phyloP scores from a whole-genome alignment of 1,140 invertebrate genomes.

The Pogonognathellus flavescens region DNA sequence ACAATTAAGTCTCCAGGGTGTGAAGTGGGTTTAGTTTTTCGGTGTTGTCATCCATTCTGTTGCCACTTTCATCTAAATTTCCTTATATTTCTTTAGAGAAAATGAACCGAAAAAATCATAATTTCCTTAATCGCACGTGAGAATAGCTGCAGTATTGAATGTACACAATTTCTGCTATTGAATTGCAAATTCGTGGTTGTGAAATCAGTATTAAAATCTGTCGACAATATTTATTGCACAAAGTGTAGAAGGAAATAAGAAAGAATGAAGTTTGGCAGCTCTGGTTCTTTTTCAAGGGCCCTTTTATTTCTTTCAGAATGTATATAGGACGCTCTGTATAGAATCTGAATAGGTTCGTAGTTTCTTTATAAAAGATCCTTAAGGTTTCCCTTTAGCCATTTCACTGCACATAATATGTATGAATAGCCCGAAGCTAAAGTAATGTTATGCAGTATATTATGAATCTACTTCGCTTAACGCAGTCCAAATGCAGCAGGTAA shows the following conservation, averaged over 20 bases:
- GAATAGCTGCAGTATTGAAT: background rate
- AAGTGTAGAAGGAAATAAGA: background rate
- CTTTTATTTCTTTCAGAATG: slow-evolving; percentile 10
- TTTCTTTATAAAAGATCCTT: background rate
- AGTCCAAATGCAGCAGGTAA: too few relatives aligned
- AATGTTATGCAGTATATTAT: too few relatives aligned
- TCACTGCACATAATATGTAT: background rate
- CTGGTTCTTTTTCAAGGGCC: slow-evolving; percentile 28
- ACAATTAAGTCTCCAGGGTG: slow-evolving; percentile 51
- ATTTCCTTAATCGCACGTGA: background rate
- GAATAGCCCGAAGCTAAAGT: slow-evolving; percentile 13
- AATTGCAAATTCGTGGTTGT: background rate
- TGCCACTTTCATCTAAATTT: slow-evolving; percentile 40
- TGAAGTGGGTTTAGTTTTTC: slow-evolving; percentile 37
- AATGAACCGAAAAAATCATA: background rate
- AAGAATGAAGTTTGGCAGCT: slow-evolving; percentile 31
- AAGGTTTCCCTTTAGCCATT: background rate
- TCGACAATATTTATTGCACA: slow-evolving; percentile 5
- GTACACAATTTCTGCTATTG: background rate
- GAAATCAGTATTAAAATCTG: background rate
- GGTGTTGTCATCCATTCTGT: background rate
- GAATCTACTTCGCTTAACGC: too few relatives aligned
- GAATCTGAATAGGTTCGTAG: background rate
- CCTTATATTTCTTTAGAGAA: background rate
- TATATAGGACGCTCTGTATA: background rate